Conservation (phyloP, 2,113 vertebrate genomes). For the Myrmophylax atrothorax region DNA sequence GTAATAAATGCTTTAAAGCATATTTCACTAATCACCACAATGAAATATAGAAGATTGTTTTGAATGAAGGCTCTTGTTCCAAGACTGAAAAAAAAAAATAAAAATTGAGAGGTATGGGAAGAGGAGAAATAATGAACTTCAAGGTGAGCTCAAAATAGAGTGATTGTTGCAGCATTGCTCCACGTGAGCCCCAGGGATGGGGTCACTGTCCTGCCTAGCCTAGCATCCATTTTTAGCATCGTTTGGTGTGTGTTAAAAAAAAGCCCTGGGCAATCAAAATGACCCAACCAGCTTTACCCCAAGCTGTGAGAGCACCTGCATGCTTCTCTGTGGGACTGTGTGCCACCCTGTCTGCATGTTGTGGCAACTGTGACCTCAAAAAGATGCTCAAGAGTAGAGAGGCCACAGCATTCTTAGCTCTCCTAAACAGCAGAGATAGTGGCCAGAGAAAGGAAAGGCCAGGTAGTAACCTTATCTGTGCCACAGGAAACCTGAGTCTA, state of each 20-base stretch:
- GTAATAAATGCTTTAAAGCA: background rate
- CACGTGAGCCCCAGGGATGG: background rate
- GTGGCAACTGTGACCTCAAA: background rate
- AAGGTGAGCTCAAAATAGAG: background rate
- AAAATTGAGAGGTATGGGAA: background rate
- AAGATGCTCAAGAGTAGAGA: background rate
- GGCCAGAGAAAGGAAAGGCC: background rate
- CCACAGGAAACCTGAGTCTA: background rate
- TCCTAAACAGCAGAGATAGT: background rate
- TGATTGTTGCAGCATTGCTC: background rate
- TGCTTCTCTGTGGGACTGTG: fast-evolving
- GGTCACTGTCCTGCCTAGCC: background rate
- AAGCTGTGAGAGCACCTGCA: background rate
- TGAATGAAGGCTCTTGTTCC: background rate
- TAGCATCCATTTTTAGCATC: background rate
- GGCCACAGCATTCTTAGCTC: background rate
- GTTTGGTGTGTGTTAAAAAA: background rate
- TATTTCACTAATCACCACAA: background rate
- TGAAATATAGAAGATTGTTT: background rate
- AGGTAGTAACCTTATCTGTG: background rate
- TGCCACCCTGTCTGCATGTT: fast-evolving
- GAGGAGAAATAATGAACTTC: background rate
- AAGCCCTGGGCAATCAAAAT: background rate
- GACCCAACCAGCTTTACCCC: background rate
- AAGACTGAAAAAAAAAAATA: background rate